phyloP scores from a whole-genome alignment of 2,113 vertebrate species.

The Prunella himalayana region DNA sequence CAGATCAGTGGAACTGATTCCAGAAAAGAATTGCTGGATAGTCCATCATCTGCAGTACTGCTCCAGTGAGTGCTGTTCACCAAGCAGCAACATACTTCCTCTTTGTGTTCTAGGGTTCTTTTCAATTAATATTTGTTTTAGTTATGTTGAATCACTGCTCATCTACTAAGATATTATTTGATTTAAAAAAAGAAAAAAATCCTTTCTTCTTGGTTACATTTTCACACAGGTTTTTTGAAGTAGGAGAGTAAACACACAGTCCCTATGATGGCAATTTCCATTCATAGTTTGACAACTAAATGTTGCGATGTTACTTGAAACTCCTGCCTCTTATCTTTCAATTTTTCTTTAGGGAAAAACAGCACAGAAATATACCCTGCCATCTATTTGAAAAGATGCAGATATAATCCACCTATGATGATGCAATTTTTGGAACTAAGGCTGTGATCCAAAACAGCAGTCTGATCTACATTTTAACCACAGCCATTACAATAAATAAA shows the following conservation, averaged over 20 bases:
- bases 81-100: background rate
- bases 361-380: slow-evolving; percentile 52
- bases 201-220: background rate
- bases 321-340: slow-evolving; percentile 50
- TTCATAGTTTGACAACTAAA: slow-evolving; percentile 59
- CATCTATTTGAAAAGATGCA: slow-evolving; percentile 56
- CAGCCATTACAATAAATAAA: slow-evolving; percentile 50
- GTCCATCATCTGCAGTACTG: background rate
- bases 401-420: slow-evolving; percentile 64
- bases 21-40: background rate
- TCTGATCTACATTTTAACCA: slow-evolving; percentile 55
- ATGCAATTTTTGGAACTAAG: slow-evolving; percentile 63
- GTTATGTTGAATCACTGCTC: background rate
- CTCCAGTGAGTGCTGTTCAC: background rate
- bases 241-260: background rate
- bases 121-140: slow-evolving; percentile 7
- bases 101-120: background rate
- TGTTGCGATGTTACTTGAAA: slow-evolving; percentile 54
- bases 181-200: background rate
- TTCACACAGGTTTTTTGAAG: slow-evolving; percentile 20
- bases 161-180: background rate
- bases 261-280: slow-evolving; percentile 47
- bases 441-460: slow-evolving; percentile 42
- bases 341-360: slow-evolving; percentile 60
- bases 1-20: background rate